These are phyloP conservation scores for Macrophya annulata DNA, from an alignment of 2,888 invertebrate genomes.

Conservation along the genomic window DNA sequence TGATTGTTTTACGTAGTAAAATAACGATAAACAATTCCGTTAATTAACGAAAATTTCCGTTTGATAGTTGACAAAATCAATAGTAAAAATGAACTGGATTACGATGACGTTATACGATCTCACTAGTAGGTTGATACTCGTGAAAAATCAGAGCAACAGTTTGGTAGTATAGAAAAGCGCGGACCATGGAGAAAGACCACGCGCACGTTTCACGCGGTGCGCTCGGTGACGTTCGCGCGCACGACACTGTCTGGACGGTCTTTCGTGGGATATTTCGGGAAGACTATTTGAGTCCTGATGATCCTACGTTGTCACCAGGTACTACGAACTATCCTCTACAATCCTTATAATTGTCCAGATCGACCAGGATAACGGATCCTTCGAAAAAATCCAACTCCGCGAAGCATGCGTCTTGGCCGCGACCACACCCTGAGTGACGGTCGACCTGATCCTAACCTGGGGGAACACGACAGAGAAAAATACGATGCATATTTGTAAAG, in stretches of 20 bases:
- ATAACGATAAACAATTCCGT: slow-evolving; percentile 7
- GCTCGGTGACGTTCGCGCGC: slow-evolving; percentile 36
- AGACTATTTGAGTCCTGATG: neutral
- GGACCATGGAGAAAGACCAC: slow-evolving; percentile 71
- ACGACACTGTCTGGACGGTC: slow-evolving; percentile 36
- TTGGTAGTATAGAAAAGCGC: slow-evolving; percentile 63
- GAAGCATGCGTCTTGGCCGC: slow-evolving; percentile 49
- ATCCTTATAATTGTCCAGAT: neutral
- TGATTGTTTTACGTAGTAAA: slow-evolving; percentile 2
- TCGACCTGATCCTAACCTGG: slow-evolving; percentile 43
- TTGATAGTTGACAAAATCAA: neutral
- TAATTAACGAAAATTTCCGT: neutral
- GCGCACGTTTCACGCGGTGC: slow-evolving; percentile 49
- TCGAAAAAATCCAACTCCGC: slow-evolving; percentile 45
- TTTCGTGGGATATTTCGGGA: slow-evolving; percentile 13
- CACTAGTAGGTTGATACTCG: slow-evolving; percentile 42
- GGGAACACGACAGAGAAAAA: neutral
- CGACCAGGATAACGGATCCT: slow-evolving; percentile 13
- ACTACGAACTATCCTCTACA: slow-evolving; percentile 39
- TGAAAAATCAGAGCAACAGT: slow-evolving; percentile 41
- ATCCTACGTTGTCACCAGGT: slow-evolving; percentile 19
- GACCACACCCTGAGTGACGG: slow-evolving; percentile 42
- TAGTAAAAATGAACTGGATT: neutral
- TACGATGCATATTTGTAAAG: neutral
- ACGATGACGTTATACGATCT: slow-evolving; percentile 13